Conservation (phyloP, 2,888 invertebrate species). For the Apamea crenata region DNA sequence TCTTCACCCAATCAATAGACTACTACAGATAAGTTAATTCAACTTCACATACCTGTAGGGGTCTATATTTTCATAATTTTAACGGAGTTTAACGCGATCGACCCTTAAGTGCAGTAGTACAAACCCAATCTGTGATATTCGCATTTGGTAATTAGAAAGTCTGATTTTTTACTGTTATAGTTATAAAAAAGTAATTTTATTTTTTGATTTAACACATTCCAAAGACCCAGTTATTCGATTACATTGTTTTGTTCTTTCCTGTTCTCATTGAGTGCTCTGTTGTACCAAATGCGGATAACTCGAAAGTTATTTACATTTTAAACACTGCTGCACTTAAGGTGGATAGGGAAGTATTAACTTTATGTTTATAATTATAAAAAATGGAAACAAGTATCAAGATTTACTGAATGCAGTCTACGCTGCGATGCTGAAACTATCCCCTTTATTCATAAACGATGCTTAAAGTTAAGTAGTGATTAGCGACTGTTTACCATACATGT, state of each 20-base stretch:
- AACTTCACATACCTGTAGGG: slow-evolving; percentile 12
- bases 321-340: slow-evolving; percentile 89
- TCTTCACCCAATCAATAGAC: slow-evolving; percentile 24
- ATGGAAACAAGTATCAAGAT: slow-evolving; percentile 56
- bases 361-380: slow-evolving; percentile 54
- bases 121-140: slow-evolving; percentile 88
- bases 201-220: slow-evolving; percentile 81
- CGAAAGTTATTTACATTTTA: slow-evolving; percentile 82
- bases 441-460: neutral
- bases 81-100: slow-evolving; percentile 67
- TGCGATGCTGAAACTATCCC: slow-evolving; percentile 23
- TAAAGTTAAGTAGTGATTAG: neutral
- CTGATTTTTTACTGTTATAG: slow-evolving; percentile 78
- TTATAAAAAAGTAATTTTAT: slow-evolving; percentile 67
- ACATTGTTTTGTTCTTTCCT: slow-evolving; percentile 77
- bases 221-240: slow-evolving; percentile 74
- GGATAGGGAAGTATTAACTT: slow-evolving; percentile 79
- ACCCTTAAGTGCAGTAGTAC: slow-evolving; percentile 88
- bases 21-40: slow-evolving; percentile 24
- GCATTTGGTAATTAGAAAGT: slow-evolving; percentile 88
- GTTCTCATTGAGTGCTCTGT: slow-evolving; percentile 86
- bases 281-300: slow-evolving; percentile 89
- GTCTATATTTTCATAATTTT: slow-evolving; percentile 26
- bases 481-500: no score
- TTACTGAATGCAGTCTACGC: slow-evolving; percentile 39